phyloP scores from a whole-genome alignment of 2,888 invertebrate genomes.

The Cephonodes hylas region DNA sequence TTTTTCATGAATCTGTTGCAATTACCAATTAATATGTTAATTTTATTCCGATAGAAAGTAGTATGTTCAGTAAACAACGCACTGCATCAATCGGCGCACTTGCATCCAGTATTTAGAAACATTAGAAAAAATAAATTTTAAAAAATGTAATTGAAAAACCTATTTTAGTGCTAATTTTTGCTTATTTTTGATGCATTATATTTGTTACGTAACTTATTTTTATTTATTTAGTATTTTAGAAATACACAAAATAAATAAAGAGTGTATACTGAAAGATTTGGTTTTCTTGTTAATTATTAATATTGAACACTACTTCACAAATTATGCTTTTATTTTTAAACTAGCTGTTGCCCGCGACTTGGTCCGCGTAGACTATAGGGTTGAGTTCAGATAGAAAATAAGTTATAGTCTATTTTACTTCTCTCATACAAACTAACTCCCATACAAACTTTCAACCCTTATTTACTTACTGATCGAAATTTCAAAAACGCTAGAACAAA shows the following conservation, averaged over 20 bases:
- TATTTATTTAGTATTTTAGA: slow-evolving; percentile 63
- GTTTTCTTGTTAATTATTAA: slow-evolving; percentile 25
- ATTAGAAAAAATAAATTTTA: neutral
- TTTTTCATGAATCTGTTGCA: neutral
- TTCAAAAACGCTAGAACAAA: too few species aligned
- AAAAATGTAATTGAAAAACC: neutral
- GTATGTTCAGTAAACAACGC: neutral
- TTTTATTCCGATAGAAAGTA: neutral
- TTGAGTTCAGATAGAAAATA: too few species aligned
- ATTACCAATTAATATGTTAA: neutral
- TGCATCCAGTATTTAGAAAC: neutral
- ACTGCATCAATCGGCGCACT: neutral
- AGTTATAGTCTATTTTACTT: too few species aligned
- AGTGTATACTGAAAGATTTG: slow-evolving; percentile 38
- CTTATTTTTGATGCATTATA: slow-evolving; percentile 41
- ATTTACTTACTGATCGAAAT: too few species aligned
- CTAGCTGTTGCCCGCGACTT: too few species aligned
- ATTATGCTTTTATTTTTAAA: neutral
- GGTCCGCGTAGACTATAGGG: too few species aligned
- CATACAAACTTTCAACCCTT: too few species aligned
- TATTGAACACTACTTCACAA: neutral
- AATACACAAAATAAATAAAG: slow-evolving; percentile 45
- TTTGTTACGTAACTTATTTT: slow-evolving; percentile 63
- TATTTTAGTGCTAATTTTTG: slow-evolving; percentile 40
- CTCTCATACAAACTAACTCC: too few species aligned